Evolutionary conservation across 2,888 invertebrate species (phyloP), one percentile per base, ranked within the genome.

Genomic region (Rhamnusium bicolor): DNA sequence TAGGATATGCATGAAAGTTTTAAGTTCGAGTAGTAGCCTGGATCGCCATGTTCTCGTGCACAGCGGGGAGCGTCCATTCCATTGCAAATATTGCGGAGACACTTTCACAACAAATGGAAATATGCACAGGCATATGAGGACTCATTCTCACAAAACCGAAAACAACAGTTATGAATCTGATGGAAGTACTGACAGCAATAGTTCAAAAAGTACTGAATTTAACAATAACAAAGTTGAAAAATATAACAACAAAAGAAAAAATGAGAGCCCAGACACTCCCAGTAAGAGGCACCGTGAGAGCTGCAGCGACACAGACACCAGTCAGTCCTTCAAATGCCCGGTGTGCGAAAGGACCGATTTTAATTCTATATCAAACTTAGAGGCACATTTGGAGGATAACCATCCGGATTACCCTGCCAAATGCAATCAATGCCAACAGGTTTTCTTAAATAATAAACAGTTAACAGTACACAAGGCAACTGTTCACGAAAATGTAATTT

Each of bases 81-180:
- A 92, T 82, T 96, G 95, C 87, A 92, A 92, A 83, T 90, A 92
- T 81, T 96, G 95, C 87, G 92, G 93, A 69, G 92, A 94, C 87
- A 93, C 94, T 49, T 96, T 96, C 87, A 95, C 95, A 40, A 95
- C 95, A 12, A 95, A 95, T 86, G 95, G 95, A 24, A 95, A 95
- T 87, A 95, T 96, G 95, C 95, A 95, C 85, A 90, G 95, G 47
- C 96, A 96, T 86, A 92, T 94, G 90, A 90, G 94, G 73, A 94
- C 94, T 1, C 94, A 94, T 86, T 91, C 90, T 74, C 89, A 89
- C 77, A 90, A 89, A 80, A 86, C 85, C 58, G 81, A 81, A 66
- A 76, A 74, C 71, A 76, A 74, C 71, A 91, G 90, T 85, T 92
- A 92, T 84, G 92, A 92, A 85, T 92, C 92, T 72, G 89, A 91